A percentile compares a stretch with the other conserved stretches of the same genome.
Evolutionary conservation across 2,888 invertebrate species (phyloP).

Genomic region (Miltochrista miniata): DNA sequence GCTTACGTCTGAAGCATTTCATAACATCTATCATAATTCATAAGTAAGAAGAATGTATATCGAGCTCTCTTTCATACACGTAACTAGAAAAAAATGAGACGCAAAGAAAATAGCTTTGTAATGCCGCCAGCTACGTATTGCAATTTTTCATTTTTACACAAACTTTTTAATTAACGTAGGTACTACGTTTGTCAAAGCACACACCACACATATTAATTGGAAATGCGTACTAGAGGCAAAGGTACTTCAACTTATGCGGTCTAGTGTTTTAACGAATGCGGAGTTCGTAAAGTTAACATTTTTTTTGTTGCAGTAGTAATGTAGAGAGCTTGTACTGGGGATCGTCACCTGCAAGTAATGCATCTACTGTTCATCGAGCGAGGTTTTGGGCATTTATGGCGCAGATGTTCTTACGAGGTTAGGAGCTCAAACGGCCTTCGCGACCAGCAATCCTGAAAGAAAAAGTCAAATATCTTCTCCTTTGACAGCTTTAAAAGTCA

Average conservation of each 20-base stretch:
- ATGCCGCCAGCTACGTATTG: slow-evolving; percentile 18
- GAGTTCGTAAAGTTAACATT: slow-evolving; percentile 7
- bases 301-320: no score
- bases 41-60: background rate
- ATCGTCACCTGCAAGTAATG: no score
- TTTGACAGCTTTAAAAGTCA: no score
- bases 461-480: no score
- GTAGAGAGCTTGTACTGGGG: no score
- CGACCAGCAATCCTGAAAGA: no score
- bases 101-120: slow-evolving; percentile 16
- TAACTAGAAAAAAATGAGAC: background rate
- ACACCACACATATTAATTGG: slow-evolving; percentile 43
- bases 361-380: no score
- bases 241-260: slow-evolving; percentile 26
- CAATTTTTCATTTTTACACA: slow-evolving; percentile 28
- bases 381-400: no score
- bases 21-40: background rate
- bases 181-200: slow-evolving; percentile 61
- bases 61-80: no score
- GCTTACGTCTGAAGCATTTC: slow-evolving; percentile 3
- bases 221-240: slow-evolving; percentile 29
- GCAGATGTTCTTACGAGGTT: no score
- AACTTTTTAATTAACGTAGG: slow-evolving; percentile 56
- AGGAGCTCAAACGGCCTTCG: no score
- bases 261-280: slow-evolving; percentile 13